Conservation (phyloP, 2,888 invertebrate species). For the Teinopalpus imperialis region DNA sequence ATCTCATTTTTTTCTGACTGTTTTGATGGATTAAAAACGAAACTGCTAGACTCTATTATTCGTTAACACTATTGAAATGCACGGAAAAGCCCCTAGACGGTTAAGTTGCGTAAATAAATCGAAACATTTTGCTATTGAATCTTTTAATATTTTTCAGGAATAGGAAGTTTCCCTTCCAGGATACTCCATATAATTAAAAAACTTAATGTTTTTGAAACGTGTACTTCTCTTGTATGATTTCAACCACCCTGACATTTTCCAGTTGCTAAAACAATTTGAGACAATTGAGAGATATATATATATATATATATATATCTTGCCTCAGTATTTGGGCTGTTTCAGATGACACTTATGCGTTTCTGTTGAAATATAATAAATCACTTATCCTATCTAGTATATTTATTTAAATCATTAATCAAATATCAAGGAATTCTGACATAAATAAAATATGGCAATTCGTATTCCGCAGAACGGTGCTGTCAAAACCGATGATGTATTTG, state of each 20-base stretch:
- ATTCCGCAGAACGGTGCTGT: slow-evolving; percentile 70
- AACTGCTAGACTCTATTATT: slow-evolving; percentile 24
- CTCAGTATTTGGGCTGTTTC: too few relatives aligned
- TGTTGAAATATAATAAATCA: too few relatives aligned
- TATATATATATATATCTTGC: too few relatives aligned
- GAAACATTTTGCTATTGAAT: slow-evolving; percentile 11
- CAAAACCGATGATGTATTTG: slow-evolving; percentile 77
- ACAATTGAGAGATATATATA: too few relatives aligned
- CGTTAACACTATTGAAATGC: slow-evolving; percentile 13
- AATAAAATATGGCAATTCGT: slow-evolving; percentile 79
- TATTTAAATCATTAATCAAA: slow-evolving; percentile 77
- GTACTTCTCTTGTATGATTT: neutral
- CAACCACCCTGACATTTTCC: too few relatives aligned
- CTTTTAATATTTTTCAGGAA: slow-evolving; percentile 6
- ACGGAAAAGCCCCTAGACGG: slow-evolving; percentile 10
- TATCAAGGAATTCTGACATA: slow-evolving; percentile 67
- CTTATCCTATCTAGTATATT: too few relatives aligned
- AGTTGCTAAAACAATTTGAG: too few relatives aligned
- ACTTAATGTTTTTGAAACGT: slow-evolving; percentile 13
- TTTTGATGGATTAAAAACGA: slow-evolving; percentile 20
- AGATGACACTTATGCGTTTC: too few relatives aligned
- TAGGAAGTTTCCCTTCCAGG: slow-evolving; percentile 3
- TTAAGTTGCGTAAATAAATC: slow-evolving; percentile 16
- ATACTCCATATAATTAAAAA: slow-evolving; percentile 20
- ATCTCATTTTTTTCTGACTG: slow-evolving; percentile 31